Evolutionary conservation across 2,888 invertebrate genomes (phyloP).

Genomic region (Papilio elwesi): DNA sequence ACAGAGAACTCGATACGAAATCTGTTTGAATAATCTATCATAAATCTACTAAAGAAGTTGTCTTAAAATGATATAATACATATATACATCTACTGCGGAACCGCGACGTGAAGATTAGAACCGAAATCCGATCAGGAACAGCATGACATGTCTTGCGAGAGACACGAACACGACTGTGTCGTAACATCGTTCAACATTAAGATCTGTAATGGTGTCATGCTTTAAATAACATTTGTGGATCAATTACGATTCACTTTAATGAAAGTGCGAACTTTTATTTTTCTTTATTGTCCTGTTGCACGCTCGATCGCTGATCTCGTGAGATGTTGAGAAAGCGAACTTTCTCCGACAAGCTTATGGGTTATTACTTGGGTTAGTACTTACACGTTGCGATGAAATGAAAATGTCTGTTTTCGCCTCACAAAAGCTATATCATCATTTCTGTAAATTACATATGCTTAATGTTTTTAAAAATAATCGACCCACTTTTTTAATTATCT

Average conservation of each 20-base stretch:
- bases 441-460: neutral
- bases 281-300: constrained; percentile 54
- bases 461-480: constrained; percentile 13
- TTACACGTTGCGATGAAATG: constrained; percentile 26
- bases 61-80: neutral
- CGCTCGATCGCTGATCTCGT: constrained; percentile 54
- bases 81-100: neutral
- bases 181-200: constrained; percentile 18
- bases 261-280: constrained; percentile 43
- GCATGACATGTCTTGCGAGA: neutral
- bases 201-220: constrained; percentile 32
- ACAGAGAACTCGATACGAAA: too few relatives aligned
- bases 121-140: neutral
- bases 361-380: too few relatives aligned
- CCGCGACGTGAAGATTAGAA: constrained; percentile 7
- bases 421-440: constrained; percentile 21
- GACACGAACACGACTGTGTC: constrained; percentile 25
- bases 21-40: neutral
- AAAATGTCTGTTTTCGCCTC: constrained; percentile 27
- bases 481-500: constrained; percentile 9
- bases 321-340: constrained; percentile 71
- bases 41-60: neutral
- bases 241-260: constrained; percentile 38
- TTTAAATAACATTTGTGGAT: constrained; percentile 33
- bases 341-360: constrained; percentile 62